A percentile compares a stretch with the other conserved stretches of the same genome.
These are phyloP conservation scores for Papilio aristodemus DNA, from an alignment of 1,140 invertebrate species.

Conservation along the genomic window DNA sequence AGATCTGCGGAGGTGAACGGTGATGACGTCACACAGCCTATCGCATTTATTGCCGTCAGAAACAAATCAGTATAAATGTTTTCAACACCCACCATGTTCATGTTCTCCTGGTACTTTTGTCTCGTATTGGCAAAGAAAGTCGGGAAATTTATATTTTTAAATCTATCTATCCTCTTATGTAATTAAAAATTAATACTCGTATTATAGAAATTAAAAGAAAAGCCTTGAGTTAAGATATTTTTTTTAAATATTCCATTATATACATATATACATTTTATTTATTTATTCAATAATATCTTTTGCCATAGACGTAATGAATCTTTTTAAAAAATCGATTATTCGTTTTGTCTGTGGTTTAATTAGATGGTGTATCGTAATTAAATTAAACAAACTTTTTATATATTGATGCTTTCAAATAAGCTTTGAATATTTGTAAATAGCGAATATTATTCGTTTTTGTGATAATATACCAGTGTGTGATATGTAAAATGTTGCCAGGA, in stretches of 20 bases:
- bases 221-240: no score
- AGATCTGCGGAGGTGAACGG: slow-evolving; percentile 85
- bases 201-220: no score
- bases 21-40: not conserved
- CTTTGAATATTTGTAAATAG: not conserved
- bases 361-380: no score
- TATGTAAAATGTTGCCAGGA: not conserved
- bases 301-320: not conserved
- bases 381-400: no score
- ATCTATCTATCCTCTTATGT: no score
- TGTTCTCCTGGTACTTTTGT: not conserved
- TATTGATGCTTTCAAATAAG: no score
- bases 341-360: no score
- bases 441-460: not conserved
- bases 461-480: not conserved
- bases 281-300: no score
- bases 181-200: no score
- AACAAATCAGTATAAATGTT: not conserved
- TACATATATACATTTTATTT: no score
- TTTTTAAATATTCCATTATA: no score
- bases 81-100: not conserved
- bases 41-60: slow-evolving; percentile 7
- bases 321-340: no score
- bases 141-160: not conserved
- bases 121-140: not conserved